Conservation (phyloP, 1,140 invertebrate genomes). For the Chironomus tepperi region DNA sequence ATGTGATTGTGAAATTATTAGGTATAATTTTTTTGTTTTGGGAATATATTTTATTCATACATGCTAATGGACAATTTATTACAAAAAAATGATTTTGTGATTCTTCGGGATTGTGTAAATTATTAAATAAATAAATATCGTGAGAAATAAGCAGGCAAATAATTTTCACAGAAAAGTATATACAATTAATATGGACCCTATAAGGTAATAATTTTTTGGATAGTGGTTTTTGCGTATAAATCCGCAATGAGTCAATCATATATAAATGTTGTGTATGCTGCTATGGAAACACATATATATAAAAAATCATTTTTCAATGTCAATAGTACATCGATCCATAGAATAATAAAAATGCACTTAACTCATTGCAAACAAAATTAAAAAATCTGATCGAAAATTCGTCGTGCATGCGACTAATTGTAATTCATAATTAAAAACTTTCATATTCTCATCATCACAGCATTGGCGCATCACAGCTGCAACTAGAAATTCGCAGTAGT, state of each 20-base stretch:
- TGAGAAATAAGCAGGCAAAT: too few species aligned
- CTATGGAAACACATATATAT: background rate
- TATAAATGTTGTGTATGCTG: background rate
- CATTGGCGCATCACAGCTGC: background rate
- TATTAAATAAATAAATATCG: too few species aligned
- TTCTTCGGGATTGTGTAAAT: too few species aligned
- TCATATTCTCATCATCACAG: background rate
- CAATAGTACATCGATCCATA: slow-evolving; percentile 12
- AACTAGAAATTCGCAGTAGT: background rate
- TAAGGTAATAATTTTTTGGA: background rate
- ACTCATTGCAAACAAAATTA: background rate
- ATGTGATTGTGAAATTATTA: too few species aligned
- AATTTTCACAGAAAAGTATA: too few species aligned
- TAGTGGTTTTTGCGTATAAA: background rate
- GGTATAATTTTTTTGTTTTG: too few species aligned
- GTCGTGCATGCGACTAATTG: background rate
- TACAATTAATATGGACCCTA: background rate
- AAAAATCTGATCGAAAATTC: too few species aligned
- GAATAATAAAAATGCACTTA: background rate
- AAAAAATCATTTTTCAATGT: background rate
- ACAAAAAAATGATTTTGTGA: too few species aligned
- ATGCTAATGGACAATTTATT: too few species aligned
- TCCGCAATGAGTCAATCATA: background rate
- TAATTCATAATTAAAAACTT: too few species aligned
- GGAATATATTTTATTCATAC: too few species aligned